Evolutionary conservation across 1,140 invertebrate genomes (phyloP).

Genomic region (Drosophila jambulina): DNA sequence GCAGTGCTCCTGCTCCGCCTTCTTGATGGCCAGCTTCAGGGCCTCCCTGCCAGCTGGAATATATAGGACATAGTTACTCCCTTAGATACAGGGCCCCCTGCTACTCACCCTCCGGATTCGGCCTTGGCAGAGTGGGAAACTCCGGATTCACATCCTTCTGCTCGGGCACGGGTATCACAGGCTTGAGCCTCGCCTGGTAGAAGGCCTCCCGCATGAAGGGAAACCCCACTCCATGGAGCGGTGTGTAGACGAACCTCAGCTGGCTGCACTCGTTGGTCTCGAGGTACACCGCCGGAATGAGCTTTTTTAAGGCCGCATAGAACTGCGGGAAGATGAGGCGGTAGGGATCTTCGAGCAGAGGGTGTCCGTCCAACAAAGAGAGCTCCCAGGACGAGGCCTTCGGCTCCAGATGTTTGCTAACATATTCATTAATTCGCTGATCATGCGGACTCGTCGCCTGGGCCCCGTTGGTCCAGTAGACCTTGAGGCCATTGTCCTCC

Average conservation of each 20-base stretch:
- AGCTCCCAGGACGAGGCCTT: slow-evolving; percentile 78
- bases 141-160: slow-evolving; percentile 97
- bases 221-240: slow-evolving; percentile 99
- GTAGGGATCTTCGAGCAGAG: slow-evolving; percentile 47
- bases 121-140: slow-evolving; percentile 96
- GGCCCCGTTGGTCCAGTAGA: slow-evolving; percentile 97
- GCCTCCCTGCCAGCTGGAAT: slow-evolving; percentile 93
- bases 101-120: slow-evolving; percentile 93
- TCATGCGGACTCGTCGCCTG: slow-evolving; percentile 97
- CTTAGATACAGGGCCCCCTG: background rate
- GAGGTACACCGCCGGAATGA: slow-evolving; percentile 24
- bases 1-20: slow-evolving; percentile 91
- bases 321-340: slow-evolving; percentile 47
- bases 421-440: slow-evolving; percentile 92
- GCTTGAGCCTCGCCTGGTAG: slow-evolving; percentile 91
- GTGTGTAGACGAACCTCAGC: slow-evolving; percentile 89
- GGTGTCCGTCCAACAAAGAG: slow-evolving; percentile 16
- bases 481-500: slow-evolving; percentile 99
- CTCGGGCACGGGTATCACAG: slow-evolving; percentile 92
- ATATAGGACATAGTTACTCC: background rate
- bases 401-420: slow-evolving; percentile 90
- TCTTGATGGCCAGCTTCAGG: slow-evolving; percentile 93
- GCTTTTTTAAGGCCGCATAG: slow-evolving; percentile 36
- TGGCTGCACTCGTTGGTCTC: slow-evolving; percentile 73
- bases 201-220: slow-evolving; percentile 92